Evolutionary conservation across 2,888 invertebrate species (phyloP).

Genomic region (Platypus cylindrus): DNA sequence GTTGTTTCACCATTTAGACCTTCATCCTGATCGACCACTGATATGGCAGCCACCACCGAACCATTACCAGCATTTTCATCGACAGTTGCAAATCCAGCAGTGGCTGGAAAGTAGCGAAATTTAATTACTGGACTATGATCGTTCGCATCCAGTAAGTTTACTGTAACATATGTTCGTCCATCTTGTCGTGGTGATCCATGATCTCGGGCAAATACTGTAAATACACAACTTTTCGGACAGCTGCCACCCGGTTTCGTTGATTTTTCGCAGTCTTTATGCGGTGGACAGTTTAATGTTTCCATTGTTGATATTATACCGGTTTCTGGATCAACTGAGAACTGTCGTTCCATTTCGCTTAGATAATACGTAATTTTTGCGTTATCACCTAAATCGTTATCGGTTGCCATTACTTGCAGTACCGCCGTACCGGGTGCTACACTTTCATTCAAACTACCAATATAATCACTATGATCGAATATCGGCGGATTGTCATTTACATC

Average conservation of each 20-base stretch:
- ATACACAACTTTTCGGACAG: slow-evolving; percentile 86
- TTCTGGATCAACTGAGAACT: slow-evolving; percentile 85
- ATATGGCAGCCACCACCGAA: slow-evolving; percentile 85
- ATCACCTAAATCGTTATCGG: slow-evolving; percentile 85
- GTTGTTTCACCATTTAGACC: slow-evolving; percentile 83
- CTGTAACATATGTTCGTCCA: slow-evolving; percentile 85
- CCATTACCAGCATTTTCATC: slow-evolving; percentile 89
- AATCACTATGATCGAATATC: slow-evolving; percentile 89
- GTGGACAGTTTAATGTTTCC: slow-evolving; percentile 66
- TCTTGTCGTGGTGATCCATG: slow-evolving; percentile 85
- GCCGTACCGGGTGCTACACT: slow-evolving; percentile 83
- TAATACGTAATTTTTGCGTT: slow-evolving; percentile 88
- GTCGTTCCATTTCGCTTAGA: slow-evolving; percentile 69
- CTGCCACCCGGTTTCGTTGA: slow-evolving; percentile 41
- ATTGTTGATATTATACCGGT: slow-evolving; percentile 81
- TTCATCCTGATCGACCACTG: slow-evolving; percentile 83
- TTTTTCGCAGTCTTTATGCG: slow-evolving; percentile 69
- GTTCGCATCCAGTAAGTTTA: slow-evolving; percentile 83
- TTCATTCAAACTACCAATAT: slow-evolving; percentile 84
- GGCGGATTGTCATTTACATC: slow-evolving; percentile 94
- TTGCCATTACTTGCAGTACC: slow-evolving; percentile 84
- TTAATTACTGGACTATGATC: slow-evolving; percentile 88
- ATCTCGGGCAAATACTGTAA: slow-evolving; percentile 87
- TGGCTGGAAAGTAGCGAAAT: slow-evolving; percentile 74
- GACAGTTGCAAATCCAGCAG: slow-evolving; percentile 78